Conservation (phyloP, 2,888 invertebrate genomes). For the Nymphalis urticae region DNA sequence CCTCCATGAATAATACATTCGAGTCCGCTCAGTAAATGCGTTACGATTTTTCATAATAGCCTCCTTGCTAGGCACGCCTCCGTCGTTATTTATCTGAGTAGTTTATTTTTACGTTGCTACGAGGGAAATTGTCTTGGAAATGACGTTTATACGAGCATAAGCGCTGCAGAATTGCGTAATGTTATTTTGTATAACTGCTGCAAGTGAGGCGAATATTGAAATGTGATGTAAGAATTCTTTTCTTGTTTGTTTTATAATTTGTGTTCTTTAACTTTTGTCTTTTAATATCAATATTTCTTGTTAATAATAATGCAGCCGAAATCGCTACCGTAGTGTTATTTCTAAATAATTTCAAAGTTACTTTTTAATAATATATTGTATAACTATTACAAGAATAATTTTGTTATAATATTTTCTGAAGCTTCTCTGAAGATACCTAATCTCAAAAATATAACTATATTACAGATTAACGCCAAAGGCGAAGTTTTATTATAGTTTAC, state of each 20-base stretch:
- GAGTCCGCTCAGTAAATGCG: slow-evolving; percentile 76
- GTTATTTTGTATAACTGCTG: slow-evolving; percentile 10
- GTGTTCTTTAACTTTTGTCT: not conserved
- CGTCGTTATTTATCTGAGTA: slow-evolving; percentile 57
- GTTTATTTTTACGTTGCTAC: slow-evolving; percentile 59
- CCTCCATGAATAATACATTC: slow-evolving; percentile 73
- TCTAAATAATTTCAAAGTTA: too few species aligned
- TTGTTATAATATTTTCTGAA: too few species aligned
- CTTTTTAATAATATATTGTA: too few species aligned
- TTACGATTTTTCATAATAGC: slow-evolving; percentile 81
- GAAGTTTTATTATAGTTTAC: too few species aligned
- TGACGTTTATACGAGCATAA: slow-evolving; percentile 31
- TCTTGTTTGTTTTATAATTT: not conserved
- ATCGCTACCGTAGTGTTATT: too few species aligned
- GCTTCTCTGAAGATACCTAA: too few species aligned
- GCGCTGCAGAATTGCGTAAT: slow-evolving; percentile 4
- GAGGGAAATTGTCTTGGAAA: slow-evolving; percentile 40
- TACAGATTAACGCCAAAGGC: too few species aligned
- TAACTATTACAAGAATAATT: too few species aligned
- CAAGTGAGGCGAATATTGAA: not conserved
- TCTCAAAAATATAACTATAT: too few species aligned
- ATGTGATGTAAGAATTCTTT: not conserved
- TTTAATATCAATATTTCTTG: not conserved
- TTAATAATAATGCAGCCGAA: too few species aligned
- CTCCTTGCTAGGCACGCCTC: slow-evolving; percentile 63